Base-by-base conservation (phyloP, 37 sponge, comb jelly and placozoan species). In the Hexactinellida sp. region DNA sequence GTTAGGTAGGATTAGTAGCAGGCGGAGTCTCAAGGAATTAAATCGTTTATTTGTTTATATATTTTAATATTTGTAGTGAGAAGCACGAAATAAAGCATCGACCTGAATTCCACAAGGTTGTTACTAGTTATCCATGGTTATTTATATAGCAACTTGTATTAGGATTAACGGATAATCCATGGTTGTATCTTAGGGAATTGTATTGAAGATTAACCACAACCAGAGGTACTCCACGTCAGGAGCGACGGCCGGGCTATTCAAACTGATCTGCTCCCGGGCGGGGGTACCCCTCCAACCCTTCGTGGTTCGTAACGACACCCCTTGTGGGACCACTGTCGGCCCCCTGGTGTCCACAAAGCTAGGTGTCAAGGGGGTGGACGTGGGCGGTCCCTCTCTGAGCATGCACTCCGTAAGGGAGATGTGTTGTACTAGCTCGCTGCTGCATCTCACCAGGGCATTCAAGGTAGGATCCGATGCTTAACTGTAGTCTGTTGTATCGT, bases 321-420 rank as follows among this genome's bases (percentile, higher is more conserved):
- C 92, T 34, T 97, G 97, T 93, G 97, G 97, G 24, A 88, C 90
- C 36, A 97, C 97, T 83, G 94, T 97, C 52, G 97, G 97, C 24
- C 97, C 97, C 30, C 91, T 97, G 25, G 82, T 97, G 54, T 89
- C 94, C 24, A 90, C 97, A 25, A 93, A 92, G 38, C 92, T 94
- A 28, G 97, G 93, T 25, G 37, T 97, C 82, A 91, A 94, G 84
- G 94, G 95, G 34, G 93, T 94, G 37, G 91, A 88, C 88, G 37
- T 94, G 32, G 97, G 97, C 0, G 88, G 87, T 36, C 97, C 97
- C 51, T 93, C 92, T 83, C 87, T 97, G 21, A 93, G 93, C 83
- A 97, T 97, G 97, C 97, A 97, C 85, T 92, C 93, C 84, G 91
- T 97, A 71, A 82, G 97, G 24, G 97, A 97, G 90, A 97, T 92